A percentile compares a stretch with the other conserved stretches of the same genome.
phyloP scores from a whole-genome alignment of 1,140 invertebrate genomes.

The Drosophila serrata region DNA sequence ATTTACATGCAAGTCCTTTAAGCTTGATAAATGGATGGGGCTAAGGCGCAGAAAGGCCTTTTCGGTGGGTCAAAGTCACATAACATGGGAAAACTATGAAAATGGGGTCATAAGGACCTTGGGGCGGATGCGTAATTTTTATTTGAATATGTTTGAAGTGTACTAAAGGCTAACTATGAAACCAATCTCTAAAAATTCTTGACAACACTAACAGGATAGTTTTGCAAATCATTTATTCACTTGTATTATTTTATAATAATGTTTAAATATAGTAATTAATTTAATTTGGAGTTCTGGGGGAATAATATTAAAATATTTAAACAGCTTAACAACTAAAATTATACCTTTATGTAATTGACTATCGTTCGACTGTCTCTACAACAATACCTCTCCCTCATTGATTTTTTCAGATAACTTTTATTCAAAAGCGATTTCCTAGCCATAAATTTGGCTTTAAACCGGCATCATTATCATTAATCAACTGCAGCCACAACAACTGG shows the following conservation, averaged over 20 bases:
- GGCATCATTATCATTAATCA: conserved; percentile 49
- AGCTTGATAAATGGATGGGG: conserved; percentile 77
- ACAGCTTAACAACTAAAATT: no score
- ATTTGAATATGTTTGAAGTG: not conserved
- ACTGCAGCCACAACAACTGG: conserved; percentile 26
- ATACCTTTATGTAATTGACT: not conserved
- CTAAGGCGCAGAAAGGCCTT: conserved; percentile 6
- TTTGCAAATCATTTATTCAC: not conserved
- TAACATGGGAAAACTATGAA: conserved; percentile 26
- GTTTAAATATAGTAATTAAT: not conserved
- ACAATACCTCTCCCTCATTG: no score
- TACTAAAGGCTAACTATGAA: not conserved
- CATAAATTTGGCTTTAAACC: conserved; percentile 20
- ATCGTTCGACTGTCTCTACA: not conserved
- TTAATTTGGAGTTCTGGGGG: no score
- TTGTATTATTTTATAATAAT: not conserved
- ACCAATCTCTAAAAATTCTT: not conserved
- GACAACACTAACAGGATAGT: not conserved
- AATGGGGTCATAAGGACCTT: conserved; percentile 39
- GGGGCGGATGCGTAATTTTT: conserved; percentile 54
- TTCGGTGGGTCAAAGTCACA: conserved; percentile 4
- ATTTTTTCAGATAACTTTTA: not conserved
- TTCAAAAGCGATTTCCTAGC: conserved; percentile 14
- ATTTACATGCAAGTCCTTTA: conserved; percentile 75
- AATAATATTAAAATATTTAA: no score